phyloP scores from a whole-genome alignment of 2,113 vertebrate species.

The Progne subis region DNA sequence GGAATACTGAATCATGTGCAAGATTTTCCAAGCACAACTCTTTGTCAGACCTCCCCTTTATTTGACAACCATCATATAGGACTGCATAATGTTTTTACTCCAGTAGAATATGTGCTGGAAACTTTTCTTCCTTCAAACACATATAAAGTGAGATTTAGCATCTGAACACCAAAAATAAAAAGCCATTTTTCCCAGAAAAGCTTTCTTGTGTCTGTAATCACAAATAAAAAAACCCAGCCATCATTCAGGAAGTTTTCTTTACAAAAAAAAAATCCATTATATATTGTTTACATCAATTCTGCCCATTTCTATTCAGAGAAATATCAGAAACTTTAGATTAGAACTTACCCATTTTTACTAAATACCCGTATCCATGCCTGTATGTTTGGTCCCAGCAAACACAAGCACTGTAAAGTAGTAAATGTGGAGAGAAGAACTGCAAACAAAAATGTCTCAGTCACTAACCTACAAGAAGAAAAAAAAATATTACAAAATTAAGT shows the following conservation, averaged over 20 bases:
- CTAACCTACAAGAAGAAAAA: conserved; percentile 75
- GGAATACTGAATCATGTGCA: not conserved
- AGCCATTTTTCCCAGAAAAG: not conserved
- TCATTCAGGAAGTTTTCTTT: not conserved
- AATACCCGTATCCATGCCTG: conserved; percentile 95
- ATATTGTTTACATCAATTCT: not conserved
- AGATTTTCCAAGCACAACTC: not conserved
- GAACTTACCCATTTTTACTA: conserved; percentile 90
- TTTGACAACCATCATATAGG: not conserved
- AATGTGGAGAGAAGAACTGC: conserved; percentile 89
- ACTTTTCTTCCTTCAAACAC: not conserved
- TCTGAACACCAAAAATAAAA: not conserved
- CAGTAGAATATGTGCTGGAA: not conserved
- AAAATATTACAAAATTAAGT: not conserved
- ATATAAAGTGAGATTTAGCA: not conserved
- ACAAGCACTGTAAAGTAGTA: conserved; percentile 91
- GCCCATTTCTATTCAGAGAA: not conserved
- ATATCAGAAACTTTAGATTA: not conserved
- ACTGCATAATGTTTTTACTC: not conserved
- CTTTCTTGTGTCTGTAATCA: not conserved
- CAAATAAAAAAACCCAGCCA: not conserved
- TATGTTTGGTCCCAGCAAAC: conserved; percentile 90
- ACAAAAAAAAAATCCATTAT: not conserved
- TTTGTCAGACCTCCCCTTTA: not conserved
- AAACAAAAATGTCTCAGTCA: conserved; percentile 91